Evolutionary conservation across 2,888 invertebrate species (phyloP).

Genomic region (Acleris laterana): DNA sequence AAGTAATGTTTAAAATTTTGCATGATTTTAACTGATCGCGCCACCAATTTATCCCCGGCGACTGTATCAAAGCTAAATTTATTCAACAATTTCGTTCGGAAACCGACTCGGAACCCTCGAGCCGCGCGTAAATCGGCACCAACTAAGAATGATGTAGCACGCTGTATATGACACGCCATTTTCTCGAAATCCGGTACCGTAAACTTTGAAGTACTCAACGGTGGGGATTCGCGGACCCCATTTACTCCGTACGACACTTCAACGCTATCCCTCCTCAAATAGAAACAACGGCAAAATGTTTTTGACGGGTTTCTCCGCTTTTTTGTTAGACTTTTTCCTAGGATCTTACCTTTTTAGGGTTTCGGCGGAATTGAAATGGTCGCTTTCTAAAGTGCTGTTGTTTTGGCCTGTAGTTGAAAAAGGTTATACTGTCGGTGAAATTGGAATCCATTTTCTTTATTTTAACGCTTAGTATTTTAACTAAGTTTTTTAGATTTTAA

Average conservation of each 20-base stretch:
- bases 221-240: conserved; percentile 67
- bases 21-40: too few relatives aligned
- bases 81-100: conserved; percentile 30
- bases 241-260: conserved; percentile 69
- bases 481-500: too few relatives aligned
- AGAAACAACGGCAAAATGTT: conserved; percentile 64
- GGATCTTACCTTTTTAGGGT: conserved; percentile 40
- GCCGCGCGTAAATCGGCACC: conserved; percentile 30
- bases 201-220: conserved; percentile 67
- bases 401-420: too few relatives aligned
- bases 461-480: too few relatives aligned
- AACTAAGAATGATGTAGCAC: conserved; percentile 37
- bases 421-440: too few relatives aligned
- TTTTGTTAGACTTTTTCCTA: conserved; percentile 21
- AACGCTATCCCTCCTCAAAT: conserved; percentile 66
- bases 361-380: conserved; percentile 10
- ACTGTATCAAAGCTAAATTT: conserved; percentile 35
- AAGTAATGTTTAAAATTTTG: too few relatives aligned
- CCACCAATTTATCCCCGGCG: conserved; percentile 12
- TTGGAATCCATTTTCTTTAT: too few relatives aligned
- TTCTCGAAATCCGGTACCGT: conserved; percentile 49
- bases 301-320: conserved; percentile 50
- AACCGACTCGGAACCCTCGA: conserved; percentile 26
- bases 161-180: conserved; percentile 42
- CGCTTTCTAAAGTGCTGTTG: not conserved